Conservation (phyloP, 2,113 vertebrate species). For the Catharus minimus region DNA sequence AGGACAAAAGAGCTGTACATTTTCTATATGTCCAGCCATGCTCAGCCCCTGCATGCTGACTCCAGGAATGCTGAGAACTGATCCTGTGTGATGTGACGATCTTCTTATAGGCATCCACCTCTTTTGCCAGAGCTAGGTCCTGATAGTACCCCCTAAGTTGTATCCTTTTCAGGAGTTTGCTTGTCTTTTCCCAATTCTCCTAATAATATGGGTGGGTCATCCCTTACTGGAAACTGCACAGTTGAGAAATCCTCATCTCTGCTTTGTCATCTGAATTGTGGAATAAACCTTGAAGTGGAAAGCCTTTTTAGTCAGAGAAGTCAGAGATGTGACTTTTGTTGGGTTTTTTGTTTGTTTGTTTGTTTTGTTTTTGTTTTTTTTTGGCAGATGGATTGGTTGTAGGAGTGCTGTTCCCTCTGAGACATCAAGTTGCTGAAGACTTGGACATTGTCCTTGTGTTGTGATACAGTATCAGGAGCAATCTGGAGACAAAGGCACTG, state of each 20-base stretch:
- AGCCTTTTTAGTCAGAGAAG: background rate
- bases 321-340: background rate
- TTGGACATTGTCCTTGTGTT: background rate
- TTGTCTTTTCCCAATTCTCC: background rate
- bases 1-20: background rate
- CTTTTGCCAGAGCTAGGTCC: accelerated
- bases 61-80: background rate
- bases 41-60: background rate
- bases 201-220: background rate
- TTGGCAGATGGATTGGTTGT: background rate
- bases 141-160: background rate
- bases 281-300: slow-evolving; percentile 25
- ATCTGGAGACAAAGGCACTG: background rate
- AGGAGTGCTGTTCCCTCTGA: background rate
- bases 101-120: background rate
- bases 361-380: background rate
- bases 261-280: background rate
- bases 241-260: background rate
- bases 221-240: background rate
- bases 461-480: background rate
- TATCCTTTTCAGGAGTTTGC: background rate
- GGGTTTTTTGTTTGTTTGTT: background rate
- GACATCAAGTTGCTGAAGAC: background rate
- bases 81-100: background rate
- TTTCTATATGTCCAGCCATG: accelerated